Conservation (phyloP, 92 coral and sea anemone genomes). For the Pocillopora grandis region DNA sequence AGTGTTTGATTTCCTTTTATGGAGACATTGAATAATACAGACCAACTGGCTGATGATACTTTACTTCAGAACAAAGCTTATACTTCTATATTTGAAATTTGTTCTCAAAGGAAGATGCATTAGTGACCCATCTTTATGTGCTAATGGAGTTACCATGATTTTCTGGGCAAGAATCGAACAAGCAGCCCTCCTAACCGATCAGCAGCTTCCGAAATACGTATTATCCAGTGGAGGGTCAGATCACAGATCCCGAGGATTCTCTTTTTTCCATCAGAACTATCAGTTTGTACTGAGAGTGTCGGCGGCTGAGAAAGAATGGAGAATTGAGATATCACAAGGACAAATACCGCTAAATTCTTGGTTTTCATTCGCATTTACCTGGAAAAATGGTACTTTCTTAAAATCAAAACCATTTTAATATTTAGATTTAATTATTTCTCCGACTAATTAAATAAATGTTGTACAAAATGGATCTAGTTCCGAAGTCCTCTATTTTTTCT, state of each 20-base stretch:
- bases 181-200: not conserved
- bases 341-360: constrained; percentile 18
- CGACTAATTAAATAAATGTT: not conserved
- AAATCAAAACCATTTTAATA: not conserved
- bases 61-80: not conserved
- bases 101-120: constrained; percentile 23
- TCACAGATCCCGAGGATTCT: constrained; percentile 28
- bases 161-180: constrained; percentile 33
- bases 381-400: constrained; percentile 4
- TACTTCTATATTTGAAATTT: not conserved
- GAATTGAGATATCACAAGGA: not conserved
- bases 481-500: too few species aligned
- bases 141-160: constrained; percentile 25
- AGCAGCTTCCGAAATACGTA: constrained; percentile 19
- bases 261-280: constrained; percentile 4
- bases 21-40: too few species aligned
- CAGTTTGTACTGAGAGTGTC: constrained; percentile 4
- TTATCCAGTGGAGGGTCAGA: constrained; percentile 37
- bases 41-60: too few species aligned
- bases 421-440: not conserved
- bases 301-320: constrained; percentile 19
- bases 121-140: constrained; percentile 22
- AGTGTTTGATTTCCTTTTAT: too few species aligned
- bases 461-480: too few species aligned
- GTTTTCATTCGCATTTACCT: constrained; percentile 43